phyloP scores from a whole-genome alignment of 2,113 vertebrate species.

The Reinhardtius hippoglossoides region DNA sequence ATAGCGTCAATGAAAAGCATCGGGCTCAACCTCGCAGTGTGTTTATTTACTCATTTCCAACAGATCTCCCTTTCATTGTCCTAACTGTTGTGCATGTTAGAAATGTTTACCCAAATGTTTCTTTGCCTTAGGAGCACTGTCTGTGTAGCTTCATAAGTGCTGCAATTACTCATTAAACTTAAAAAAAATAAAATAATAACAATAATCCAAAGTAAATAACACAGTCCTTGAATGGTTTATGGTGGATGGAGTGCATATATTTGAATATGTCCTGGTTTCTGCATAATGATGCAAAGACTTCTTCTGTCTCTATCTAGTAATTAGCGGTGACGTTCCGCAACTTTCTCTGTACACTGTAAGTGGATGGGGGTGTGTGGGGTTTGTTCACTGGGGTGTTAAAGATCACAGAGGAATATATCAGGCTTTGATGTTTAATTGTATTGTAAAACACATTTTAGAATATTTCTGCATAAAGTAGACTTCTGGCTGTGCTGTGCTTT shows the following conservation, averaged over 20 bases:
- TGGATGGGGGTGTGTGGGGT: constrained; percentile 67
- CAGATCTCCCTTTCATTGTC: constrained; percentile 60
- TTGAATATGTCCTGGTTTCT: constrained; percentile 78
- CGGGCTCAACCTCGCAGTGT: constrained; percentile 46
- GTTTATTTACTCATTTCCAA: constrained; percentile 54
- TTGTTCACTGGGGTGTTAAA: constrained; percentile 82
- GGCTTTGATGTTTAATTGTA: constrained; percentile 88
- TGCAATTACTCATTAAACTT: constrained; percentile 59
- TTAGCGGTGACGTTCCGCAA: constrained; percentile 80
- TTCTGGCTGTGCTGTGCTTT: constrained; percentile 78
- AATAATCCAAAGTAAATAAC: constrained; percentile 67
- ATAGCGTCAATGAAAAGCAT: constrained; percentile 39
- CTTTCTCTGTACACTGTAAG: constrained; percentile 75
- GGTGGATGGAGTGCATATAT: constrained; percentile 70
- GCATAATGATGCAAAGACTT: constrained; percentile 79
- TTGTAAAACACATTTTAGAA: constrained; percentile 87
- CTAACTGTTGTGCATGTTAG: constrained; percentile 48
- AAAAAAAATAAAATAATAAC: constrained; percentile 16
- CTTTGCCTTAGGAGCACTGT: constrained; percentile 39
- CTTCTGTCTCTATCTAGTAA: constrained; percentile 81
- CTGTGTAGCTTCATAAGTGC: constrained; percentile 43
- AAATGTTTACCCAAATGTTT: constrained; percentile 48
- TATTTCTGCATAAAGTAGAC: constrained; percentile 84
- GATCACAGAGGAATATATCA: constrained; percentile 86
- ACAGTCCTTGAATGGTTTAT: constrained; percentile 66